Conservation (phyloP, 2,797 vertebrate species). For the Aplochiton taeniatus region DNA sequence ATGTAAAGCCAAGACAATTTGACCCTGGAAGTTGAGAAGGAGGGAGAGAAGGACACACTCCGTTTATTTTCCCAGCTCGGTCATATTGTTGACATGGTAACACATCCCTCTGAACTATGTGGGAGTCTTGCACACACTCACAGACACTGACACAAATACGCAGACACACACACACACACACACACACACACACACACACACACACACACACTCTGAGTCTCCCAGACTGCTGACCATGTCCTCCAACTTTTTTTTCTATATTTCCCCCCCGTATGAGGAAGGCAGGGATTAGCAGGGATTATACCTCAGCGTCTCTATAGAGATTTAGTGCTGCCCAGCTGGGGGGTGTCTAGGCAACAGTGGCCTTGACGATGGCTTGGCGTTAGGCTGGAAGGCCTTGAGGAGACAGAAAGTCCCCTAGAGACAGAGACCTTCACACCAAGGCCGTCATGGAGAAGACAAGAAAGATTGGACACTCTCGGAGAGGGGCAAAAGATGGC, state of each 20-base stretch:
- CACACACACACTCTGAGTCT: too few species aligned
- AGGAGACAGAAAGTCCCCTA: slow-evolving; percentile 7
- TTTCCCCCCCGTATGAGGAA: slow-evolving; percentile 58
- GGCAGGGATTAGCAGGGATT: slow-evolving; percentile 63
- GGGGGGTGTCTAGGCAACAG: slow-evolving; percentile 38
- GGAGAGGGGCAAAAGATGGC: neutral
- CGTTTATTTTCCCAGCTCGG: slow-evolving; percentile 47
- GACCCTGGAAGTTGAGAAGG: slow-evolving; percentile 53
- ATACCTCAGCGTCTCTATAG: slow-evolving; percentile 49
- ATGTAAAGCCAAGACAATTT: slow-evolving; percentile 45
- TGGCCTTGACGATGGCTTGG: slow-evolving; percentile 44
- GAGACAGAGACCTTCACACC: neutral
- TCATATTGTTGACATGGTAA: slow-evolving; percentile 63
- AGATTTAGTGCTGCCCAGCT: slow-evolving; percentile 45
- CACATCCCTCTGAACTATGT: slow-evolving; percentile 64
- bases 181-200: slow-evolving; percentile 14
- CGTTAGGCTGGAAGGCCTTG: slow-evolving; percentile 1
- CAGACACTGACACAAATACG: slow-evolving; percentile 1
- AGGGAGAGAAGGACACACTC: slow-evolving; percentile 25
- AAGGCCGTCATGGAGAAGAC: neutral
- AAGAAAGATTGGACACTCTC: neutral
- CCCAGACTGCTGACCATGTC: slow-evolving; percentile 48
- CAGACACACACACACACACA: neutral
- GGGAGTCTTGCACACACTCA: slow-evolving; percentile 47
- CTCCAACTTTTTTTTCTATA: slow-evolving; percentile 26